phyloP scores from a whole-genome alignment of 2,888 invertebrate species.

The Elmis aenea region DNA sequence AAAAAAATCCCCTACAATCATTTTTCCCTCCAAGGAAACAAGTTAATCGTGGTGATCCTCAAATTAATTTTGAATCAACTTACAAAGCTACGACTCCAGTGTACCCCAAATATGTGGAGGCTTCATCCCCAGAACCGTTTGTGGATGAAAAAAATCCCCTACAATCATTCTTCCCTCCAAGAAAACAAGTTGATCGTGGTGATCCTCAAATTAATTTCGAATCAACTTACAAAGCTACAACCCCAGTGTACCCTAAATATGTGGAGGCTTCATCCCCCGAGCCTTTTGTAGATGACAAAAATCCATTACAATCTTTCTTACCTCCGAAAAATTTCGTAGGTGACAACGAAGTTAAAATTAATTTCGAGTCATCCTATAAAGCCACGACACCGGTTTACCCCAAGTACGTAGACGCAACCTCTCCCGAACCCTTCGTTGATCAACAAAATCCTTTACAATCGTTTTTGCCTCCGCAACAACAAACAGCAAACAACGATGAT shows the following conservation, averaged over 20 bases:
- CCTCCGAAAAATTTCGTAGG: conserved; percentile 5
- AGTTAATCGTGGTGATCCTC: not conserved
- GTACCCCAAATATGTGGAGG: conserved; percentile 24
- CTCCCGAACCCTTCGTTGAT: too few relatives aligned
- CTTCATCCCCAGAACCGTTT: not conserved
- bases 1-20: conserved; percentile 2
- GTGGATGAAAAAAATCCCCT: conserved; percentile 1
- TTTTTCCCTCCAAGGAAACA: conserved; percentile 9
- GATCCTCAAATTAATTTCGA: conserved; percentile 22
- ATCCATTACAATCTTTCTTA: conserved; percentile 4
- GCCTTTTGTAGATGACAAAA: not conserved
- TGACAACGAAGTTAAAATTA: not conserved
- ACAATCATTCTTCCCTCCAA: conserved; percentile 9
- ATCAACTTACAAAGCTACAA: conserved; percentile 28
- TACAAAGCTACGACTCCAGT: conserved; percentile 31
- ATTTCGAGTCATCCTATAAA: too few relatives aligned
- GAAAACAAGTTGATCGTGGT: not conserved
- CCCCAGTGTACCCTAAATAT: conserved; percentile 29
- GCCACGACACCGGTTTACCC: too few relatives aligned
- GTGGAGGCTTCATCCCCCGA: conserved; percentile 9
- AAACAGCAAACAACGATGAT: too few relatives aligned
- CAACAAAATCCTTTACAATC: too few relatives aligned
- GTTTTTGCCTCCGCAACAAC: too few relatives aligned
- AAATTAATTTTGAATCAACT: conserved; percentile 26
- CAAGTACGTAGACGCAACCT: too few relatives aligned